These are phyloP conservation scores for Graptemys geographica DNA, from an alignment of 2,797 vertebrate genomes.

Conservation along the genomic window DNA sequence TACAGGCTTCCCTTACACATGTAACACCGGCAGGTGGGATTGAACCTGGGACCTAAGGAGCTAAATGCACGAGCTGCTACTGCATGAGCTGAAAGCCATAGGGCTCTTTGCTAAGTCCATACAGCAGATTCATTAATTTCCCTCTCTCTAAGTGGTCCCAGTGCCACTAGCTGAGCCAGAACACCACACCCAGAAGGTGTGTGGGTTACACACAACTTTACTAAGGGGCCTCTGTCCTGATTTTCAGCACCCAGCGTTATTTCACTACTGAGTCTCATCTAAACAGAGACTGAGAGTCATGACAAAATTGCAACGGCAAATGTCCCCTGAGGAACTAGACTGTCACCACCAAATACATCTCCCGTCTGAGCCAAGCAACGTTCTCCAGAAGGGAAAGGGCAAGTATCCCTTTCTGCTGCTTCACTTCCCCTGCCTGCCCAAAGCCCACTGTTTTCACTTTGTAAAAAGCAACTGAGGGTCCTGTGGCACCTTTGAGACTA, in stretches of 20 bases:
- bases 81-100: too few species aligned
- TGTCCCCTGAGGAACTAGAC: not conserved
- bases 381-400: not conserved
- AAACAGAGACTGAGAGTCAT: not conserved
- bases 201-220: not conserved
- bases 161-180: too few species aligned
- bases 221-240: not conserved
- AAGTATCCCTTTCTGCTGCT: not conserved
- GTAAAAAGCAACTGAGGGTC: too few species aligned
- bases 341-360: not conserved
- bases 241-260: not conserved
- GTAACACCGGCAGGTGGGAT: too few species aligned
- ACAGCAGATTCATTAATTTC: too few species aligned
- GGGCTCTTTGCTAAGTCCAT: too few species aligned
- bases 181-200: too few species aligned
- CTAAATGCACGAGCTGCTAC: too few species aligned
- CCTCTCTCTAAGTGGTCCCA: too few species aligned
- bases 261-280: not conserved
- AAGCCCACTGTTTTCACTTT: not conserved
- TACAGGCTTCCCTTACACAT: not conserved
- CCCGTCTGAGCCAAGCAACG: not conserved
- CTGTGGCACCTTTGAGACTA: too few species aligned
- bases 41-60: too few species aligned
- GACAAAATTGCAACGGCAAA: not conserved
- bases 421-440: not conserved